Conservation (phyloP, 1,140 invertebrate species). For the Charaxes varanes region DNA sequence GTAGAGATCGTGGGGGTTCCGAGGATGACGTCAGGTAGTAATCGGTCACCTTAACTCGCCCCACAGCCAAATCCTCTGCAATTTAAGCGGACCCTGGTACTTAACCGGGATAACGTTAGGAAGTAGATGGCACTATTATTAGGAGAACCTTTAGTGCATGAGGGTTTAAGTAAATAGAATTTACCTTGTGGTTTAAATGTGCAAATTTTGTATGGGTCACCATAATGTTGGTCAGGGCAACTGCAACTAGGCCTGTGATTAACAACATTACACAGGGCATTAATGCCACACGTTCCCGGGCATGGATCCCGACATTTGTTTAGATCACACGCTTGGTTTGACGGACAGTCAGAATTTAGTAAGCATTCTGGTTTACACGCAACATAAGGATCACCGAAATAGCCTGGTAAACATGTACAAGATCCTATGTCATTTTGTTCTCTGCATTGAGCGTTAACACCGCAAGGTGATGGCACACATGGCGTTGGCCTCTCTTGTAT, state of each 20-base stretch:
- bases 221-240: constrained; percentile 83
- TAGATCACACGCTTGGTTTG: constrained; percentile 72
- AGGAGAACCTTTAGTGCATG: too few species aligned
- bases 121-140: too few species aligned
- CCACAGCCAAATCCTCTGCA: too few species aligned
- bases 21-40: too few species aligned
- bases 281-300: constrained; percentile 79
- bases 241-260: constrained; percentile 83
- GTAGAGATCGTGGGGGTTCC: too few species aligned
- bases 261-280: constrained; percentile 78
- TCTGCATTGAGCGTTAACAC: constrained; percentile 81
- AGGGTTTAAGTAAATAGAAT: too few species aligned
- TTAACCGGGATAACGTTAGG: too few species aligned
- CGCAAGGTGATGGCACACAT: constrained; percentile 84
- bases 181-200: constrained; percentile 74
- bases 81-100: too few species aligned
- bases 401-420: constrained; percentile 83
- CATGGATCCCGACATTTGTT: constrained; percentile 78
- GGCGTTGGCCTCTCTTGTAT: constrained; percentile 74
- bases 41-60: too few species aligned
- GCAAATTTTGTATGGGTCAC: constrained; percentile 82
- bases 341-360: constrained; percentile 75
- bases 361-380: constrained; percentile 77
- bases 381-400: constrained; percentile 87
- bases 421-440: constrained; percentile 77